These are phyloP conservation scores for Porphyrio hochstetteri DNA, from an alignment of 2,113 vertebrate species.

Conservation along the genomic window DNA sequence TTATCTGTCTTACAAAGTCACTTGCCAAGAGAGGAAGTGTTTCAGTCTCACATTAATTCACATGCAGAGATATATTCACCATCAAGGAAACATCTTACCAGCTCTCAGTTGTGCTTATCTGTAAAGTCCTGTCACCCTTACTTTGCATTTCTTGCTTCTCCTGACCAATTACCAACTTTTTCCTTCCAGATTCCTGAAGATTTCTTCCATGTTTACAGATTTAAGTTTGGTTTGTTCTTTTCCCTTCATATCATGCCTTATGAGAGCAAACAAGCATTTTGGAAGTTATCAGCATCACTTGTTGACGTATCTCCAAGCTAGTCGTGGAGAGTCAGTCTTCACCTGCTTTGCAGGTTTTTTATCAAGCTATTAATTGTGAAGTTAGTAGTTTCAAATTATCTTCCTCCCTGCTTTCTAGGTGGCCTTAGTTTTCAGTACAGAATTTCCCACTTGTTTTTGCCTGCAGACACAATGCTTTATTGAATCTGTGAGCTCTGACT, in stretches of 20 bases:
- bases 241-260: not conserved
- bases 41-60: not conserved
- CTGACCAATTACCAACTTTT: not conserved
- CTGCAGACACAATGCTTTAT: not conserved
- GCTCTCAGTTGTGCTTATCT: not conserved
- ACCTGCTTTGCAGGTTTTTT: not conserved
- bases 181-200: not conserved
- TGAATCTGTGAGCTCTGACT: not conserved
- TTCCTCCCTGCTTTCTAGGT: not conserved
- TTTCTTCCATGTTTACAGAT: not conserved
- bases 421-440: not conserved
- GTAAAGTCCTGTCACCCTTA: not conserved
- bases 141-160: not conserved
- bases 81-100: not conserved
- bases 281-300: not conserved
- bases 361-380: not conserved
- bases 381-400: not conserved
- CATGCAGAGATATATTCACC: not conserved
- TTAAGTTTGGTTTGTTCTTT: not conserved
- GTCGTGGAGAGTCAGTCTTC: not conserved
- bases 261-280: not conserved
- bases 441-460: not conserved
- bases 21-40: not conserved
- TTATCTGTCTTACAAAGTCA: not conserved
- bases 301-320: not conserved